Conservation (phyloP, 2,888 invertebrate genomes). For the Limnephilus rhombicus region DNA sequence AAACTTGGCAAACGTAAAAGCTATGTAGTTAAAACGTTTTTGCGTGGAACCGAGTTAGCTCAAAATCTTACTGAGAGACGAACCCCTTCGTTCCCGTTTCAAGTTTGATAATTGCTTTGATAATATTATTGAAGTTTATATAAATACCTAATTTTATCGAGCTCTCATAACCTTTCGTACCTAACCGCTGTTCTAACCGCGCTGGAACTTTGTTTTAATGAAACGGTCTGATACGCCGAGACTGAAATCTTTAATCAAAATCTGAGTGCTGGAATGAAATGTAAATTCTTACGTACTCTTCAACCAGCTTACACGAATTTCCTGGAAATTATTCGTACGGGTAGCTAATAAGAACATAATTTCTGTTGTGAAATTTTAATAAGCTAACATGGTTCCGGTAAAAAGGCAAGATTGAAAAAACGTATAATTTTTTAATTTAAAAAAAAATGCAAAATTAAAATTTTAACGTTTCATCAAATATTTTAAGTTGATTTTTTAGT, state of each 20-base stretch:
- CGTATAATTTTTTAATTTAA: neutral
- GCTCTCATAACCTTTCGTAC: neutral
- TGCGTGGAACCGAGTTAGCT: neutral
- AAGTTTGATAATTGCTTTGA: slow-evolving; percentile 40
- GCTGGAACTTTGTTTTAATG: slow-evolving; percentile 38
- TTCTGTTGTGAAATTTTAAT: neutral
- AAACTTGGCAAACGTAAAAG: neutral
- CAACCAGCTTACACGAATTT: neutral
- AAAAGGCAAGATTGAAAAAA: neutral
- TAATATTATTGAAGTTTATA: slow-evolving; percentile 49
- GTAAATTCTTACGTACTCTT: neutral
- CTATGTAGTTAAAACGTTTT: slow-evolving; percentile 5
- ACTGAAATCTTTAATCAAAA: slow-evolving; percentile 17
- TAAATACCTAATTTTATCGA: slow-evolving; percentile 22
- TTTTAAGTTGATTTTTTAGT: too few relatives aligned
- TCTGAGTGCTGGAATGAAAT: neutral
- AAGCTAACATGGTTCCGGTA: neutral
- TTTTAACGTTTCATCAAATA: too few relatives aligned
- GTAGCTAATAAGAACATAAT: neutral
- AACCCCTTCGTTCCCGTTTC: neutral
- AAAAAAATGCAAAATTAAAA: neutral
- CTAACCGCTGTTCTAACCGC: slow-evolving; percentile 6
- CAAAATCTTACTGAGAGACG: slow-evolving; percentile 31
- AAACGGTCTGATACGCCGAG: slow-evolving; percentile 6
- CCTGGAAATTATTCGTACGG: neutral